Percentiles rank a stretch among this genome's conserved stretches.
Conservation (phyloP, 2,888 invertebrate species). For the Harpalus rufipes region DNA sequence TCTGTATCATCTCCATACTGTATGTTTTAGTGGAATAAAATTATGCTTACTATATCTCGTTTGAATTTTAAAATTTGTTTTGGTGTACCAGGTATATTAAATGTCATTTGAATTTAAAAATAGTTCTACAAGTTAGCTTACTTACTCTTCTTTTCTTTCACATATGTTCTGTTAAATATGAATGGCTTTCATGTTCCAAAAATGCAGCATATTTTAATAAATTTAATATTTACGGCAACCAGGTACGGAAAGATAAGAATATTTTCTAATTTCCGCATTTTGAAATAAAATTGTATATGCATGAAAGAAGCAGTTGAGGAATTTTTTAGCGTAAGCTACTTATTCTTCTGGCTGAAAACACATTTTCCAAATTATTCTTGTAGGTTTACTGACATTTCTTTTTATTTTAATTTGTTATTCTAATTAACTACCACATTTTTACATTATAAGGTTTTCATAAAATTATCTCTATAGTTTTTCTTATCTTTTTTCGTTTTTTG, state of each 20-base stretch:
- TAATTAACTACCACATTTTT: not conserved
- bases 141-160: conserved; percentile 4
- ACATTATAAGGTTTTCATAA: not conserved
- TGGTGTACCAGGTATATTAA: conserved; percentile 35
- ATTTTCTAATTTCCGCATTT: conserved; percentile 58
- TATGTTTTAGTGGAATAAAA: conserved; percentile 19
- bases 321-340: conserved; percentile 30
- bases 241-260: conserved; percentile 38
- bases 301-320: conserved; percentile 35
- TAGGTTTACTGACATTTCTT: conserved; percentile 16
- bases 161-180: conserved; percentile 31
- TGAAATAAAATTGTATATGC: conserved; percentile 52
- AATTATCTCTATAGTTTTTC: too few relatives aligned
- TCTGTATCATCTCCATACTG: conserved; percentile 5
- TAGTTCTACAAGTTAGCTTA: conserved; percentile 45
- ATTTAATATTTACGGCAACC: conserved; percentile 56
- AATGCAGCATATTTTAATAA: conserved; percentile 46
- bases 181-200: conserved; percentile 42
- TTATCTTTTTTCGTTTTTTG: too few relatives aligned
- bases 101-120: conserved; percentile 56
- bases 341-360: conserved; percentile 5
- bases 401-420: conserved; percentile 9
- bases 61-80: conserved; percentile 44
- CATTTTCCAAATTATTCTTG: conserved; percentile 14
- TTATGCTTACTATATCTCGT: conserved; percentile 31